These are phyloP conservation scores for Bombyx mori DNA, from an alignment of 1,140 invertebrate genomes.

Conservation along the genomic window DNA sequence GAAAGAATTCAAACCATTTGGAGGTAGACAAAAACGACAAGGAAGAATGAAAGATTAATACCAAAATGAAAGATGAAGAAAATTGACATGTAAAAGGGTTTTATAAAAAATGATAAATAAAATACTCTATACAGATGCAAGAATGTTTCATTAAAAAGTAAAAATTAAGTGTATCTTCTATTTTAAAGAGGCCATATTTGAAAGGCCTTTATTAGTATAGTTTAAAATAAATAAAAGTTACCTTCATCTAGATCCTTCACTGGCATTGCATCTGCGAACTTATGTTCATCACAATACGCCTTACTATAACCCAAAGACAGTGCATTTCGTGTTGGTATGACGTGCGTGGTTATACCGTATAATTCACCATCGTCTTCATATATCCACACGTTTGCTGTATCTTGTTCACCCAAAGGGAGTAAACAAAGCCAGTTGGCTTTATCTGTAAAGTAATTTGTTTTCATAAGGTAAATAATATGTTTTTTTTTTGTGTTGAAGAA, in stretches of 20 bases:
- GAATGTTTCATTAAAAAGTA: too few relatives aligned
- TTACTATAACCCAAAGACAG: constrained; percentile 30
- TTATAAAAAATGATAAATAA: too few relatives aligned
- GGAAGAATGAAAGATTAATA: too few relatives aligned
- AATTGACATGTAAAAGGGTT: too few relatives aligned
- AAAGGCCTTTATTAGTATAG: background rate
- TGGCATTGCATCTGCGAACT: constrained; percentile 15
- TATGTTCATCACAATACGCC: constrained; percentile 21
- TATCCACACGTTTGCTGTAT: constrained; percentile 34
- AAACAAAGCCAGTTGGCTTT: constrained; percentile 42
- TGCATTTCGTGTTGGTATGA: constrained; percentile 15
- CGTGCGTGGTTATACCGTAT: constrained; percentile 24
- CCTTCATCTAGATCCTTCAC: constrained; percentile 20
- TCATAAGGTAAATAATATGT: background rate
- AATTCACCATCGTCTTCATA: constrained; percentile 30
- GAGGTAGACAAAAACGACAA: too few relatives aligned
- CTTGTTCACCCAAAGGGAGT: constrained; percentile 25
- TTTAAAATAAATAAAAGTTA: constrained; percentile 8
- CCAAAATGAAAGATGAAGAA: too few relatives aligned
- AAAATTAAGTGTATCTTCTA: background rate
- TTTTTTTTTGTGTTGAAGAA: background rate
- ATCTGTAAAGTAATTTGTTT: constrained; percentile 20
- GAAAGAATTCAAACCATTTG: too few relatives aligned
- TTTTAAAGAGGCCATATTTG: background rate
- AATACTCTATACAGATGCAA: too few relatives aligned